These are phyloP conservation scores for Notechis scutatus DNA, from an alignment of 2,113 vertebrate genomes.

Conservation along the genomic window DNA sequence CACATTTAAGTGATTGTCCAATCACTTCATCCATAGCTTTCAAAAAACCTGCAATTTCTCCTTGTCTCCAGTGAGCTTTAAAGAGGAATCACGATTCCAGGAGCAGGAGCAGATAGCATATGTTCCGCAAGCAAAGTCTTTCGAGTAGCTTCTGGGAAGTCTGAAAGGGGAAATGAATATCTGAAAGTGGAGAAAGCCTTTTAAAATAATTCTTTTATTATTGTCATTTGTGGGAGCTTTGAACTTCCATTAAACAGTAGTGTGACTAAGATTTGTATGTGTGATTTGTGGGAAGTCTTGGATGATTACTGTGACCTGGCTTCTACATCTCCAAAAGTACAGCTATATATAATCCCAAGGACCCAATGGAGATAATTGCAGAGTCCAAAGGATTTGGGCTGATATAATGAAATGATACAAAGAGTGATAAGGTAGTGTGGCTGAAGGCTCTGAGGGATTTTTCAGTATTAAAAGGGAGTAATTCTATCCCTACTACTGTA, in stretches of 20 bases:
- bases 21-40: not conserved
- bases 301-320: slow-evolving; percentile 44
- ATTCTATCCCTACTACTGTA: slow-evolving; percentile 24
- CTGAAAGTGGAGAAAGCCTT: slow-evolving; percentile 38
- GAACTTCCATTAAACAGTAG: slow-evolving; percentile 58
- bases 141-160: slow-evolving; percentile 53
- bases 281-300: slow-evolving; percentile 13
- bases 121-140: slow-evolving; percentile 40
- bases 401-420: slow-evolving; percentile 44
- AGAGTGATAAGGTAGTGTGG: slow-evolving; percentile 41
- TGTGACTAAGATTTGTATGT: slow-evolving; percentile 63
- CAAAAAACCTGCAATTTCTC: not conserved
- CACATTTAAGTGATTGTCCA: not conserved
- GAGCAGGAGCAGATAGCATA: not conserved
- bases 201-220: slow-evolving; percentile 33
- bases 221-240: slow-evolving; percentile 52
- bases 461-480: slow-evolving; percentile 31
- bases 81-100: not conserved
- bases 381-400: slow-evolving; percentile 39
- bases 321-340: slow-evolving; percentile 38
- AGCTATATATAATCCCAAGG: slow-evolving; percentile 26
- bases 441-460: slow-evolving; percentile 11
- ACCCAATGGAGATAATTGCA: slow-evolving; percentile 31
- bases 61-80: slow-evolving; percentile 3
- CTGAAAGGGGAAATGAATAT: slow-evolving; percentile 25